Conservation (phyloP, 1,140 invertebrate genomes). For the Wiebesia pumilae region DNA sequence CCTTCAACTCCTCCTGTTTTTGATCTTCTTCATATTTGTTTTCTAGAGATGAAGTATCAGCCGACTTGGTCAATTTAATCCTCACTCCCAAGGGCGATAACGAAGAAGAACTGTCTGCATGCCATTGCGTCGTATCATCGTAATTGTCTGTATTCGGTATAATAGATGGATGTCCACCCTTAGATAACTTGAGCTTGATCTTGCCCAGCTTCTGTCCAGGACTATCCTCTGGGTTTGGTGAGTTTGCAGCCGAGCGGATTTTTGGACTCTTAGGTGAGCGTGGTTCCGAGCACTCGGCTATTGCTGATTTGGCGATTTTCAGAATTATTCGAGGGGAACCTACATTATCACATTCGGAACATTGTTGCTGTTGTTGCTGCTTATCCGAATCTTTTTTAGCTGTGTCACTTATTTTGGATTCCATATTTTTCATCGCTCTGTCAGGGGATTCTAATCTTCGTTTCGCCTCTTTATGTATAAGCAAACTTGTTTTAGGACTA, state of each 20-base stretch:
- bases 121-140: conserved; percentile 65
- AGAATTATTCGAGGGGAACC: conserved; percentile 72
- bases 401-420: conserved; percentile 60
- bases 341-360: conserved; percentile 67
- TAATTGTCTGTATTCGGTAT: conserved; percentile 71
- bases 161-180: conserved; percentile 71
- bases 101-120: conserved; percentile 65
- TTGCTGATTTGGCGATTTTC: conserved; percentile 73
- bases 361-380: conserved; percentile 39
- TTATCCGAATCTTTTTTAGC: conserved; percentile 48
- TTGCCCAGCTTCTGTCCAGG: conserved; percentile 72
- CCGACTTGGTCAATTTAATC: conserved; percentile 69
- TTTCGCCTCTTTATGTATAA: conserved; percentile 67
- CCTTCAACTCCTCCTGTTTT: conserved; percentile 63
- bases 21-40: conserved; percentile 49
- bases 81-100: conserved; percentile 71
- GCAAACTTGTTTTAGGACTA: conserved; percentile 60
- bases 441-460: conserved; percentile 64
- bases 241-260: conserved; percentile 71
- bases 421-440: conserved; percentile 40
- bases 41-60: conserved; percentile 64
- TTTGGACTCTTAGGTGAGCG: conserved; percentile 73
- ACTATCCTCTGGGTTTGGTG: conserved; percentile 73
- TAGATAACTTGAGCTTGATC: conserved; percentile 72
- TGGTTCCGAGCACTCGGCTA: conserved; percentile 71